Evolutionary conservation across 2,888 invertebrate species (phyloP), one percentile per base, ranked within the genome.

Genomic region (Mylabris sibirica): DNA sequence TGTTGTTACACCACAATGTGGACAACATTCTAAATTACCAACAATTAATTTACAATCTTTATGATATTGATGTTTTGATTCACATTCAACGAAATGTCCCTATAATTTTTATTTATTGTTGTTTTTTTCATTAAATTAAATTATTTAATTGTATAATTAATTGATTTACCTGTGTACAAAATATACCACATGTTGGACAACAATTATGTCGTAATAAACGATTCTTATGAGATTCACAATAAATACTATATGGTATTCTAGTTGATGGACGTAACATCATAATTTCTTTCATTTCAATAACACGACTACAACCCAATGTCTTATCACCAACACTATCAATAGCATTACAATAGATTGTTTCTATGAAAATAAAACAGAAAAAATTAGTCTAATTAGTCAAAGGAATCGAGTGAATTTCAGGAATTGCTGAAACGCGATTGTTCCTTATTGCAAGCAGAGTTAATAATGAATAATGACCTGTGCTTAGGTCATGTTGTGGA

Each of bases 111-210:
- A n/a, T n/a, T n/a, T n/a, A n/a, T n/a, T n/a, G n/a, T n/a, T n/a
- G n/a, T n/a, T n/a, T n/a, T n/a, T n/a, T n/a, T n/a, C n/a, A n/a
- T n/a, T n/a, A n/a, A 59, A 57, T 64, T 5, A 53, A 22, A 22
- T 38, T 35, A 67, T 17, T 65, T 71, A 17, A n/a, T n/a, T n/a
- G n/a, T n/a, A n/a, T n/a, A n/a, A n/a, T n/a, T n/a, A n/a, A n/a
- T n/a, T n/a, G n/a, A 68, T 59, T 75, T 78, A 93, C 94, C 89
- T 96, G 95, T 6, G 95, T 92, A 82, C 97, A 97, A 84, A 95
- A 97, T 64, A 95, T 86, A 6, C 97, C 94, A 85, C 97, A 97
- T 1, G 92, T 91, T 0, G 96, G 93, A 81, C 97, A 97, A 83
- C 96, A 96, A 84, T 96, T 94, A 84, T 97, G 97, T 44, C 89